Evolutionary conservation across 2,113 vertebrate genomes (phyloP), one percentile per base, ranked within the genome.

Genomic region (Andinoacara biseriatus): DNA sequence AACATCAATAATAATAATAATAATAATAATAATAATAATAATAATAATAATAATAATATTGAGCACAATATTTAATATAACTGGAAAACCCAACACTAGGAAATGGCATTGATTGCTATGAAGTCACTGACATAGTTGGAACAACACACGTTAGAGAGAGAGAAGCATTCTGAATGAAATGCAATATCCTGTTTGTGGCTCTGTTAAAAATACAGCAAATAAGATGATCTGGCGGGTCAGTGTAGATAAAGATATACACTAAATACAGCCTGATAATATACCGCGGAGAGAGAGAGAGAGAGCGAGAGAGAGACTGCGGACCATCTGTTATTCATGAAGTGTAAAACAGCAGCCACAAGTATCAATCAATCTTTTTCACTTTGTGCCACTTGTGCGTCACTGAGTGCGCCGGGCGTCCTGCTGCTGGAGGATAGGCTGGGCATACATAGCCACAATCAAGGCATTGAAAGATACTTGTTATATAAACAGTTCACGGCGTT

Each of bases 371-470:
- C 84, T 83, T 78, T 72, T 65, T 74, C 60, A 20, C 80, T 63
- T 74, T 83, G 87, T 84, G 86, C 92, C 87, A 87, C n/a, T 82
- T 24, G 86, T 86, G 94, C 92, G 86, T 94, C 92, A 93, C 88
- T 22, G 87, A 79, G 83, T 83, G 90, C 84, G 84, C 87, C 87
- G 43, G 52, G 76, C 81, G 80, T 69, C 17, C 81, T 86, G 93
- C 58, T 77, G 86, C 82, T 56, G 75, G 74, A 56, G 72, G 40
- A 76, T 59, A 84, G 69, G 74, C 67, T 69, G 82, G 31, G 80
- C 80, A 38, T 84, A 81, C 81, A 76, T 82, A 81, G 49, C 54
- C 81, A 77, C 83, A 86, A 90, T 91, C 86, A 94, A 94, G 89
- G 87, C 87, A 38, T 26, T 6, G 82, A 18, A 82, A 57, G 62